Evolutionary conservation across 2,888 invertebrate species (phyloP), one percentile per base, ranked within the genome.

Genomic region (Drosophila cognata): DNA sequence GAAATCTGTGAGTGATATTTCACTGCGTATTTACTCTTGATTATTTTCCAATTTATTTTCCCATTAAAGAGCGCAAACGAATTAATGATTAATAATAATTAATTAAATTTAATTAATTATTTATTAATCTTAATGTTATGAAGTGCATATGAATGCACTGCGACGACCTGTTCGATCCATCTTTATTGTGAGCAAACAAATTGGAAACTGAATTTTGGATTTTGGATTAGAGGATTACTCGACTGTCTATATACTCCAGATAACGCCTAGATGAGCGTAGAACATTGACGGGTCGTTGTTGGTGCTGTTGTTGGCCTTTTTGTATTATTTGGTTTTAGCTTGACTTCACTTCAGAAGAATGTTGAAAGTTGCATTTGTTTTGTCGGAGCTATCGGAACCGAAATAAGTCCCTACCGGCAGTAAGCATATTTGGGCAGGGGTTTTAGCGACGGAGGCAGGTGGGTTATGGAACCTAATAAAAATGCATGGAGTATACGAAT

Each of bases 401-500:
- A 81, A 81, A 77, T 63, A 66, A 78, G 61, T 36, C 66, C 51
- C 53, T 21, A 25, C 36, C 16, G 52, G 10, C 60, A 61, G 38
- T 41, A 41, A 56, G 52, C 61, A 58, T 35, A 53, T 56, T 56
- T 51, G 28, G 43, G 18, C 48, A 41, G 41, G 4, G 21, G 21
- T 10, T 18, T n/a, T 6, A 29, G 21, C 16, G 16, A 28, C 35
- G 41, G 31, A 13, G 31, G 46, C 13, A 36, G 53, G 57, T 38
- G 43, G 72, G 25, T 46, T 46, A 8, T 25, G 46, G 71, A 79
- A 77, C 77, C 80, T 73, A 83, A 83, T 83, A 82, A 79, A 86
- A 77, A 83, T 80, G 83, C 86, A 86, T 77, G 72, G 53, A 73
- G 72, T 82, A 81, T 73, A 79, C 83, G 80, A 79, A 83, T 82